Conservation (phyloP, 2,888 invertebrate genomes). For the Strigamia maritima region DNA sequence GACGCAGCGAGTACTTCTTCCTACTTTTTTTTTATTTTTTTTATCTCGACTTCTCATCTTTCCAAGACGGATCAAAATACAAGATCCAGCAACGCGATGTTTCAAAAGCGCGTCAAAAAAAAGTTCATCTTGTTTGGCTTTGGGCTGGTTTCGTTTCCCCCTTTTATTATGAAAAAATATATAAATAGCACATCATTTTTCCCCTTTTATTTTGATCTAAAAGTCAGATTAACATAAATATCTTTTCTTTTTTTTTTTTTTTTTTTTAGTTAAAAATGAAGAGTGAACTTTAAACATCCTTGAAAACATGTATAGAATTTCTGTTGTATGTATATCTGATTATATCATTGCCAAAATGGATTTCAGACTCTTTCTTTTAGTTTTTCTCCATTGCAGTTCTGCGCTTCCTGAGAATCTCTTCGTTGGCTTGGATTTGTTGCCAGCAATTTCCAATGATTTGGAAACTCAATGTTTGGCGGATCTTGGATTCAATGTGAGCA, state of each 20-base stretch:
- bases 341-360: background rate
- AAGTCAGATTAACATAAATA: background rate
- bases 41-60: slow-evolving; percentile 17
- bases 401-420: background rate
- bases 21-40: too few species aligned
- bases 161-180: background rate
- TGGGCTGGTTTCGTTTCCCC: background rate
- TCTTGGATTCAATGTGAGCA: background rate
- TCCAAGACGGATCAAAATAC: slow-evolving; percentile 7
- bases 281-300: too few species aligned
- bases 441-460: background rate
- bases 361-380: background rate
- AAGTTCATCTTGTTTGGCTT: slow-evolving; percentile 9
- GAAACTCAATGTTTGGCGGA: background rate
- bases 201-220: background rate
- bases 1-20: background rate
- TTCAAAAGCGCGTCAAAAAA: background rate
- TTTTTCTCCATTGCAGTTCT: background rate
- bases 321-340: too few species aligned
- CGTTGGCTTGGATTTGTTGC: background rate
- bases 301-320: too few species aligned
- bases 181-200: background rate
- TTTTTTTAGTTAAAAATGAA: too few species aligned
- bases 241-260: too few species aligned
- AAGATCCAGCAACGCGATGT: background rate